Percentiles rank a stretch among this genome's conserved stretches.
phyloP scores from a whole-genome alignment of 2,113 vertebrate species.

The Barnardius zonarius region DNA sequence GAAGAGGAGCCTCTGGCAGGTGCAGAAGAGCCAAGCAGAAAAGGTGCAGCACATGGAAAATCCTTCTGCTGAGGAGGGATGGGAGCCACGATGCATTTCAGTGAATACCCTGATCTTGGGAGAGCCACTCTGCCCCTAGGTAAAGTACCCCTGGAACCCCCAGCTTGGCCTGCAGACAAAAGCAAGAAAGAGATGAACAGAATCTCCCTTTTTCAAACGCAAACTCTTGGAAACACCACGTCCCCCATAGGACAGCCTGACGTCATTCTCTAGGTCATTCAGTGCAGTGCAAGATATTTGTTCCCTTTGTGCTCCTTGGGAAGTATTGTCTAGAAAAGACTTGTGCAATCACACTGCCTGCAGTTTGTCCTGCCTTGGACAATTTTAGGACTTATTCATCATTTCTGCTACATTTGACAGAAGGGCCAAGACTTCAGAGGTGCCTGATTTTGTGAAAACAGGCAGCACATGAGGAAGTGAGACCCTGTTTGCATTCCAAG shows the following conservation, averaged over 20 bases:
- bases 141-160: too few species aligned
- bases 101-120: background rate
- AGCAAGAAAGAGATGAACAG: background rate
- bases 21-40: background rate
- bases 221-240: background rate
- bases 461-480: background rate
- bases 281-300: background rate
- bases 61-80: background rate
- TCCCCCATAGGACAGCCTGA: background rate
- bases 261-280: background rate
- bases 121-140: background rate
- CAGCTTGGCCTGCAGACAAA: background rate
- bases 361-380: background rate
- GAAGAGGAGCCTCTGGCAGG: background rate
- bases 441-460: background rate
- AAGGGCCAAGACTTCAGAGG: background rate
- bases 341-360: background rate
- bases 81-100: background rate
- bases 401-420: background rate
- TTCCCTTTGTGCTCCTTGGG: background rate
- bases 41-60: background rate
- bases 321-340: background rate
- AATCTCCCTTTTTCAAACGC: background rate
- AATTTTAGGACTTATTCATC: background rate
- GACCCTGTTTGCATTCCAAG: background rate